These are phyloP conservation scores for Chymomyza amoena DNA, from an alignment of 2,888 invertebrate genomes.

Conservation along the genomic window DNA sequence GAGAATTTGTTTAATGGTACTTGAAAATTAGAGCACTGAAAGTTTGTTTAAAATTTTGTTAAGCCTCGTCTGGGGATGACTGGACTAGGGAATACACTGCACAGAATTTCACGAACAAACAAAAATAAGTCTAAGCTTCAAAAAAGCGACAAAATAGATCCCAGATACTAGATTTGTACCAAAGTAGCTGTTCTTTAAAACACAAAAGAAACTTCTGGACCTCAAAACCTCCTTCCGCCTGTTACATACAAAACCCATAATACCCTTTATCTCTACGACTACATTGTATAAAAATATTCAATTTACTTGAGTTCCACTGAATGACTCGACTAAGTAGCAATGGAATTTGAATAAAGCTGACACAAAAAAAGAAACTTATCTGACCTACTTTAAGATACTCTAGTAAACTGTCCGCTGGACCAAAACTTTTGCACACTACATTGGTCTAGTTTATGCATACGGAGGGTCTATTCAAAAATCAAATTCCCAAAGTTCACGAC, in stretches of 20 bases:
- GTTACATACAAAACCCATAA: no score
- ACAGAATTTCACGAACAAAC: no score
- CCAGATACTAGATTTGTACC: no score
- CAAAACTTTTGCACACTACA: slow-evolving; percentile 12
- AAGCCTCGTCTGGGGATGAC: no score
- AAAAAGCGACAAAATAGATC: no score
- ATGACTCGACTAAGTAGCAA: not conserved
- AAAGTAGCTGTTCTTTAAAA: no score
- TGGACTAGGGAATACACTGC: no score
- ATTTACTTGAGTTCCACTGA: not conserved
- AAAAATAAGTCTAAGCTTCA: no score
- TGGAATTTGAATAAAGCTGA: not conserved
- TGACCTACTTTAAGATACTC: slow-evolving; percentile 50
- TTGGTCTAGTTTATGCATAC: not conserved
- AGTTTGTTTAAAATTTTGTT: not conserved
- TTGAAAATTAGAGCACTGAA: not conserved
- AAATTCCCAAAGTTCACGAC: slow-evolving; percentile 62
- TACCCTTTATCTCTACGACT: no score
- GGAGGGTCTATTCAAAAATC: slow-evolving; percentile 47
- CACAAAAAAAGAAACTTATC: slow-evolving; percentile 39
- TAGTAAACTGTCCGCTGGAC: not conserved
- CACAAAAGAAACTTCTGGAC: no score
- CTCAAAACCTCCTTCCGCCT: no score
- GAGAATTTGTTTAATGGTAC: not conserved
- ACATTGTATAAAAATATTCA: not conserved